Conservation (phyloP, 2,113 vertebrate genomes). For the Tinamus guttatus region DNA sequence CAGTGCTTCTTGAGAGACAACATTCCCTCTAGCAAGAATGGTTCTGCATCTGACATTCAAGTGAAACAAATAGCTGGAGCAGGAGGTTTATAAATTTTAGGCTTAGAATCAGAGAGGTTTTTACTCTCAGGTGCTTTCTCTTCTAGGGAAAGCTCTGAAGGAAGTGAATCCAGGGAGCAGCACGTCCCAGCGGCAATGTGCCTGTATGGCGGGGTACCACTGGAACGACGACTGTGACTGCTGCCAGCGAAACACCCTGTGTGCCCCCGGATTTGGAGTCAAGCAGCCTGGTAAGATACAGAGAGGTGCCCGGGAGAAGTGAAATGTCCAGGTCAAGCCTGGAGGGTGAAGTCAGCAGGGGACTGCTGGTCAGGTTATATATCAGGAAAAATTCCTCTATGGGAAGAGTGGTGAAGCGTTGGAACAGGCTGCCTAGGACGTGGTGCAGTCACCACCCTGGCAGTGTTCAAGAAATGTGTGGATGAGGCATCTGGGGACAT, state of each 20-base stretch:
- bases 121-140: conserved; percentile 19
- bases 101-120: neutral
- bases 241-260: conserved; percentile 85
- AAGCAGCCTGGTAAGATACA: conserved; percentile 70
- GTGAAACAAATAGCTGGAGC: neutral
- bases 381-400: too few relatives aligned
- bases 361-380: too few relatives aligned
- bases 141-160: conserved; percentile 85
- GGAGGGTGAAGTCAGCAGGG: too few relatives aligned
- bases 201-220: conserved; percentile 83
- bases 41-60: neutral
- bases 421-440: too few relatives aligned
- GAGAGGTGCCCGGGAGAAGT: neutral
- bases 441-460: too few relatives aligned
- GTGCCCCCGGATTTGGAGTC: conserved; percentile 82
- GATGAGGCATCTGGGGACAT: too few relatives aligned
- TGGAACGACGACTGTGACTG: conserved; percentile 89
- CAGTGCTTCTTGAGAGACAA: neutral
- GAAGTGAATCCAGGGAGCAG: conserved; percentile 79
- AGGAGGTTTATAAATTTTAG: neutral
- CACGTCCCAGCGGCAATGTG: conserved; percentile 82
- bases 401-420: too few relatives aligned
- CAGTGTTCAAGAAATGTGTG: too few relatives aligned
- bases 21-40: neutral
- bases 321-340: neutral